These are phyloP conservation scores for Hippocampus barbouri DNA, from an alignment of 2,113 vertebrate genomes.

Conservation along the genomic window DNA sequence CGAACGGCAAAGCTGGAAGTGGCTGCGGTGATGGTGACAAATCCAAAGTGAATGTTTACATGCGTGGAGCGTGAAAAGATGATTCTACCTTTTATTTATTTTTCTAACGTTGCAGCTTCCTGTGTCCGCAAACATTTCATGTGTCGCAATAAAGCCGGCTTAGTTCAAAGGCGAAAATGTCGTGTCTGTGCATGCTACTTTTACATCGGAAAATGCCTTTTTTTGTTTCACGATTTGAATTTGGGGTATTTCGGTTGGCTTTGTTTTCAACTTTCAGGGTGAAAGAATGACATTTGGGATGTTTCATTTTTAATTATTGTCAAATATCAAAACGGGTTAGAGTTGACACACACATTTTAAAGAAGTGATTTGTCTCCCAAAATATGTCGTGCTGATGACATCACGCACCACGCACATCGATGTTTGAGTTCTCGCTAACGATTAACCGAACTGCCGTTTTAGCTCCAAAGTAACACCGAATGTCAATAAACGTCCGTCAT, in stretches of 20 bases:
- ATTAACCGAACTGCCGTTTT: slow-evolving; percentile 1
- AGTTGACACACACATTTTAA: neutral
- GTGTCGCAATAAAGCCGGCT: neutral
- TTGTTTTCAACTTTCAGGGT: no score
- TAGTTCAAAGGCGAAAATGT: neutral
- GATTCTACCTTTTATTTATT: neutral
- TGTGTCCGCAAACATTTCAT: neutral
- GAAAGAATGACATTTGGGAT: neutral
- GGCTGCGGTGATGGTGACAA: neutral
- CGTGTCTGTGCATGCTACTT: neutral
- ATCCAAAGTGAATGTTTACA: slow-evolving; percentile 5
- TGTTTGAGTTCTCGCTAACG: slow-evolving; percentile 6
- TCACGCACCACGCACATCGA: neutral
- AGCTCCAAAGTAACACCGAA: neutral
- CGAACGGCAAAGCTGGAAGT: neutral
- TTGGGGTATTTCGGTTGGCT: no score
- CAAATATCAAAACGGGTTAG: neutral
- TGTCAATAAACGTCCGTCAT: neutral
- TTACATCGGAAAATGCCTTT: neutral
- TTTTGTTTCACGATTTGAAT: no score
- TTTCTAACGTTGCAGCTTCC: neutral
- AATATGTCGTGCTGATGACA: neutral
- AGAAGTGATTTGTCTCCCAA: neutral
- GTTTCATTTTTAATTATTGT: neutral
- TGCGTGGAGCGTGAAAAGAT: neutral